These are phyloP conservation scores for Pyrrhura leucotis DNA, from an alignment of 2,797 vertebrate genomes.

Conservation along the genomic window DNA sequence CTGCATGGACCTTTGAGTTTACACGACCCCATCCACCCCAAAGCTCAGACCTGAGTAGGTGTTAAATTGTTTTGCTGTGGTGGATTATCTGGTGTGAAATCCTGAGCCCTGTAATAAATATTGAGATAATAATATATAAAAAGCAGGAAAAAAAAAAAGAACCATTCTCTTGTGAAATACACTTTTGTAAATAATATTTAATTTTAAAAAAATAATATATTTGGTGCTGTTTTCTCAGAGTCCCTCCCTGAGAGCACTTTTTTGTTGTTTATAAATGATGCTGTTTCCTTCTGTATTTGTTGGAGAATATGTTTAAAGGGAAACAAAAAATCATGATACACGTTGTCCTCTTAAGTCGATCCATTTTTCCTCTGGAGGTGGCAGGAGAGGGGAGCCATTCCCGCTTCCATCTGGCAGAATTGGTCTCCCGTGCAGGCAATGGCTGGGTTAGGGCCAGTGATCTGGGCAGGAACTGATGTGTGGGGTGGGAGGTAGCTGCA, in stretches of 20 bases:
- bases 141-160: background rate
- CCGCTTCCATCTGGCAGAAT: background rate
- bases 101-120: constrained; percentile 61
- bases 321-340: constrained; percentile 38
- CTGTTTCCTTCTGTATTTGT: constrained; percentile 71
- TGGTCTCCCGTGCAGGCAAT: background rate
- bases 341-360: background rate
- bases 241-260: constrained; percentile 75
- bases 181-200: constrained; percentile 83
- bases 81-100: constrained; percentile 13
- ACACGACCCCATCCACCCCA: background rate
- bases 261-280: constrained; percentile 55
- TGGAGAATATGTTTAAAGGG: constrained; percentile 71
- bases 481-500: background rate
- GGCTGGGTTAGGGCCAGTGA: background rate
- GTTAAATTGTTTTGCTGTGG: constrained; percentile 1
- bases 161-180: constrained; percentile 68
- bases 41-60: constrained; percentile 7
- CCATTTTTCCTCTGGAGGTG: constrained; percentile 3
- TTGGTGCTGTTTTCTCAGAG: constrained; percentile 82
- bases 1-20: background rate
- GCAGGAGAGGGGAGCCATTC: background rate
- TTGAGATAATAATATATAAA: constrained; percentile 70
- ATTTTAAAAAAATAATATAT: constrained; percentile 79
- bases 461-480: accelerated